Evolutionary conservation across 2,797 vertebrate species (phyloP), one percentile per base, ranked within the genome.

Genomic region (Typhlichthys eigenmanni): DNA sequence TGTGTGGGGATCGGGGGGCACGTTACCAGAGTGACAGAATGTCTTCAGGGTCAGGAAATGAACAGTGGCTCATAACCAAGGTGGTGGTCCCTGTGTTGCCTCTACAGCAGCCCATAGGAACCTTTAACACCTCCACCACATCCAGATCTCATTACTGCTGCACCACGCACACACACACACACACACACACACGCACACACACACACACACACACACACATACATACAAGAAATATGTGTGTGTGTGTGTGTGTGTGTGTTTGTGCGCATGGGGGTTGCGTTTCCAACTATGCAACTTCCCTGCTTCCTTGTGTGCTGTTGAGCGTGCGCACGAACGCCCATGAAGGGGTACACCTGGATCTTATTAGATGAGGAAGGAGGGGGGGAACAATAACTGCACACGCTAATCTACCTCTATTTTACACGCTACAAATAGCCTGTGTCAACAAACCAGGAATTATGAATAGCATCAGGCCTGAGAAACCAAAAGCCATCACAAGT

Each of bases 111-210:
- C 84, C 73, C 79, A 45, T 19, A 85, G 81, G 69, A 83, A 85
- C 78, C 58, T 82, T 85, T 80, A 85, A 85, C 87, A 85, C 84
- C 64, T 85, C 66, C 19, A 47, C 71, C 61, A 59, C 68, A 62
- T 76, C 64, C 64, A 71, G 74, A 84, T 81, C 68, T 78, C 73
- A 75, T 84, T 86, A 83, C 72, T 46, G 57, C 54, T 80, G 63
- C 55, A 46, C 50, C 64, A 57, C 51, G 56, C 60, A 47, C 60
- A 60, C 49, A 57, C 60, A 55, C 10, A 71, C 9, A n/a, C 51
- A 61, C 66, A 56, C 47, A 69, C 58, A 67, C 13, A 11, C 13
- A n/a, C n/a, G n/a, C n/a, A n/a, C n/a, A n/a, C n/a, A n/a, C n/a
- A n/a, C n/a, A 3, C 48, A 3, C 12, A 13, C 14, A 14, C 14